A percentile compares a stretch with the other conserved stretches of the same genome.
phyloP scores from a whole-genome alignment of 2,113 vertebrate genomes.

The Barbus barbus region DNA sequence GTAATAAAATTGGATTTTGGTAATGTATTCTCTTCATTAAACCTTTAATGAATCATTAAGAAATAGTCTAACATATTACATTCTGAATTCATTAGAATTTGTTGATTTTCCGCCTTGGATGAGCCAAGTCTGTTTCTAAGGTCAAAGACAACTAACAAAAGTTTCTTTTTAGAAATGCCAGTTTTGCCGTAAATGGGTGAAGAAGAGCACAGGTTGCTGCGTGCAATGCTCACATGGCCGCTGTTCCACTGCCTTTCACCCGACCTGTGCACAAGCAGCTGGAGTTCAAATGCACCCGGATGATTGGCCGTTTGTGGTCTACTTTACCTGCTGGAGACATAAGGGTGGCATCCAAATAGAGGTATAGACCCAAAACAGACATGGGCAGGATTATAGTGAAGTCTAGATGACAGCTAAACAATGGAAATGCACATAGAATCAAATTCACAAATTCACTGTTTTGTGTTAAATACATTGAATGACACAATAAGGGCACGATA shows the following conservation, averaged over 20 bases:
- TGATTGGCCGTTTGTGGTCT: conserved; percentile 96
- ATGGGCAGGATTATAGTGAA: neutral
- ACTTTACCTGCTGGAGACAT: conserved; percentile 93
- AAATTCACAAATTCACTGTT: neutral
- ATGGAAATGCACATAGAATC: neutral
- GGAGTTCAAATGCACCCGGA: conserved; percentile 96
- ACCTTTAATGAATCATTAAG: neutral
- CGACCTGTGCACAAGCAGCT: conserved; percentile 93
- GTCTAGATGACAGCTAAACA: neutral
- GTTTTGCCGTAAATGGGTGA: conserved; percentile 92
- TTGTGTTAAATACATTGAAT: neutral
- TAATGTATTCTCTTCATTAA: neutral
- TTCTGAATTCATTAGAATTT: neutral
- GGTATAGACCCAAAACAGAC: conserved; percentile 70
- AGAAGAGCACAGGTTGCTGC: conserved; percentile 87
- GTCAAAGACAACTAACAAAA: neutral
- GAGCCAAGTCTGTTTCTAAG: neutral
- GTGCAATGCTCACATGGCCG: conserved; percentile 97
- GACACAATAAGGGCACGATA: neutral
- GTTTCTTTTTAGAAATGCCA: conserved; percentile 84
- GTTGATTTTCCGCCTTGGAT: neutral
- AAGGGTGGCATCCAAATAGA: conserved; percentile 80
- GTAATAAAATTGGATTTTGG: neutral
- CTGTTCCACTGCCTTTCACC: conserved; percentile 95
- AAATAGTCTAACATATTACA: neutral